phyloP scores from a whole-genome alignment of 1,140 invertebrate genomes.

The Campoletis sonorensis region DNA sequence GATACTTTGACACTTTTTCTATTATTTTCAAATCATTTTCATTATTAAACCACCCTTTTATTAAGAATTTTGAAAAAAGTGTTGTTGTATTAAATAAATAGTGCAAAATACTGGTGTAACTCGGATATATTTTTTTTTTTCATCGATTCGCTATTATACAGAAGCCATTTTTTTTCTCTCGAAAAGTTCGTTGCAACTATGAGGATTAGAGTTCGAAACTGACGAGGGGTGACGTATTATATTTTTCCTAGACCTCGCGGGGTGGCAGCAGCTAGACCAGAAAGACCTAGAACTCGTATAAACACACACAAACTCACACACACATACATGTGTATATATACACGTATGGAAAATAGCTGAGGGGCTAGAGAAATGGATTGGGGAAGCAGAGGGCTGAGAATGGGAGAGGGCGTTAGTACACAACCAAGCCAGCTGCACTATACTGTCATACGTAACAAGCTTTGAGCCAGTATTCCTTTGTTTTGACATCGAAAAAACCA shows the following conservation, averaged over 20 bases:
- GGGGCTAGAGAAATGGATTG: conserved; percentile 38
- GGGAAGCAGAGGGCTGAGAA: conserved; percentile 41
- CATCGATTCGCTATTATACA: neutral
- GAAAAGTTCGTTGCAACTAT: neutral
- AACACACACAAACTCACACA: neutral
- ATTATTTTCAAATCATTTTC: neutral
- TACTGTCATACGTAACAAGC: conserved; percentile 66
- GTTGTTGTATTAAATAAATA: too few species aligned
- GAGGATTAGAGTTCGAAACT: neutral
- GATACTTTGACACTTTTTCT: neutral
- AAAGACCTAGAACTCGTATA: conserved; percentile 12
- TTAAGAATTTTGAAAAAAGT: too few species aligned
- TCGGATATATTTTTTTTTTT: too few species aligned
- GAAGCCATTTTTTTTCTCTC: neutral
- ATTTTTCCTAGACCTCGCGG: conserved; percentile 28
- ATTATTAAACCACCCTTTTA: neutral
- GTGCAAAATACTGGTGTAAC: too few species aligned
- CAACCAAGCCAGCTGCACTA: conserved; percentile 70
- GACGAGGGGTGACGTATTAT: conserved; percentile 22
- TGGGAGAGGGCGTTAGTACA: conserved; percentile 39
- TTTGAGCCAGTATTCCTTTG: conserved; percentile 49
- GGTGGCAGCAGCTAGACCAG: conserved; percentile 19
- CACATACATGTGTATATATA: neutral
- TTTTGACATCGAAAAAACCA: too few species aligned
- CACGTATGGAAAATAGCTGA: conserved; percentile 22